Evolutionary conservation across 2,888 invertebrate species (phyloP), one percentile per base, ranked within the genome.

Genomic region (Papilio gigon): DNA sequence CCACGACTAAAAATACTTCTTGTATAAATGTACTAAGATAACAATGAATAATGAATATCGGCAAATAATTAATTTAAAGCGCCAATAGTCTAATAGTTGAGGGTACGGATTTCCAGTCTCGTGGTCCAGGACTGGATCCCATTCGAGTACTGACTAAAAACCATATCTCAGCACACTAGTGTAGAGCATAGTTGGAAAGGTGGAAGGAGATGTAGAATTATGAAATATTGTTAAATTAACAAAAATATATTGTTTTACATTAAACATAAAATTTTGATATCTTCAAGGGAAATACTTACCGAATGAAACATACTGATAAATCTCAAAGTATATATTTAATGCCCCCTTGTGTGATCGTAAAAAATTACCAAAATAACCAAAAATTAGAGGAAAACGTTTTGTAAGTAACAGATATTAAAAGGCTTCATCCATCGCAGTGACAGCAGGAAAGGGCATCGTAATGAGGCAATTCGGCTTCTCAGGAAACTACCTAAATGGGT

Each of bases 391-490:
- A 61, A 65, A 40, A 53, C 17, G 22, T 65, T 62, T 67, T 61
- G 53, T 61, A 22, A 2, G 25, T 67, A 22, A 25, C 22, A 35
- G 30, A 35, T 44, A 44, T 64, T 37, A 50, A 59, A 66, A 30
- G 22, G 40, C 27, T 40, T 62, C 40, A 61, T 11, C 27, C 17
- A 47, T 65, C 47, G 37, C 61, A 65, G 65, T 60, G 59, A 33
- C 67, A 53, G 33, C 27, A 70, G 58, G 74, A 73, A 74, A 73
- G 74, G 72, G 72, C 75, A 75, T 73, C 73, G 77, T 81, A 78
- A 83, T 76, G 80, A 77, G 74, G 77, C 78, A 77, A 82, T 85
- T 84, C 80, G 70, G 74, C 77, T 77, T 79, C 78, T 80, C 74
- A 74, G 77, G 77, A 74, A 78, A 74, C 69, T 71, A 37, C 75